These are phyloP conservation scores for Salticus scenicus DNA, from an alignment of 2,888 invertebrate species.

Conservation along the genomic window DNA sequence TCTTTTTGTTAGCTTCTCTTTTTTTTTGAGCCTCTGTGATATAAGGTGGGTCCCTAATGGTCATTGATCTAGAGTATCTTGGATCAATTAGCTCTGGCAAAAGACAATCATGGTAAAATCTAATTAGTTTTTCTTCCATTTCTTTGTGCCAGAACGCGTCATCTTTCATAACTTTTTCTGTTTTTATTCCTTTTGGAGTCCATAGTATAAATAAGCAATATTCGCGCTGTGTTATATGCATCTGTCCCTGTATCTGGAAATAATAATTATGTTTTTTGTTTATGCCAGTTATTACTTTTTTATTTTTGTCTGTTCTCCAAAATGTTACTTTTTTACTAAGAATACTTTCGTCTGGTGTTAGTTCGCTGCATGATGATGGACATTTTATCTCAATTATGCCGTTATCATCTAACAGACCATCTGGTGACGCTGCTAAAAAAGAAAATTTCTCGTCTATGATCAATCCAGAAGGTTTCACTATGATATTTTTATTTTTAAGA, in stretches of 20 bases:
- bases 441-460: too few species aligned
- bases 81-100: too few species aligned
- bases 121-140: background rate
- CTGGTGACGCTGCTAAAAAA: too few species aligned
- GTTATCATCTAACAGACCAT: background rate
- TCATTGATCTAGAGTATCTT: too few species aligned
- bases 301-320: background rate
- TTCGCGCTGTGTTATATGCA: background rate
- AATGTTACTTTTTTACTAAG: background rate
- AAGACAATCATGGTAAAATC: background rate
- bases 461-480: background rate
- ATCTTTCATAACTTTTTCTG: too few species aligned
- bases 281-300: background rate
- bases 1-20: too few species aligned
- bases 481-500: background rate
- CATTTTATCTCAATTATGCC: too few species aligned
- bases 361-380: too few species aligned
- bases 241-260: conserved; percentile 13
- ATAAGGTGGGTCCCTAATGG: too few species aligned
- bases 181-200: too few species aligned
- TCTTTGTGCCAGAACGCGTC: background rate
- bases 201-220: conserved; percentile 1
- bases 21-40: too few species aligned
- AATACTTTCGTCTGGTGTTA: background rate
- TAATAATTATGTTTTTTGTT: background rate